Percentiles rank a stretch among this genome's conserved stretches.
These are phyloP conservation scores for Cettia cetti DNA, from an alignment of 2,113 vertebrate genomes.

Conservation along the genomic window DNA sequence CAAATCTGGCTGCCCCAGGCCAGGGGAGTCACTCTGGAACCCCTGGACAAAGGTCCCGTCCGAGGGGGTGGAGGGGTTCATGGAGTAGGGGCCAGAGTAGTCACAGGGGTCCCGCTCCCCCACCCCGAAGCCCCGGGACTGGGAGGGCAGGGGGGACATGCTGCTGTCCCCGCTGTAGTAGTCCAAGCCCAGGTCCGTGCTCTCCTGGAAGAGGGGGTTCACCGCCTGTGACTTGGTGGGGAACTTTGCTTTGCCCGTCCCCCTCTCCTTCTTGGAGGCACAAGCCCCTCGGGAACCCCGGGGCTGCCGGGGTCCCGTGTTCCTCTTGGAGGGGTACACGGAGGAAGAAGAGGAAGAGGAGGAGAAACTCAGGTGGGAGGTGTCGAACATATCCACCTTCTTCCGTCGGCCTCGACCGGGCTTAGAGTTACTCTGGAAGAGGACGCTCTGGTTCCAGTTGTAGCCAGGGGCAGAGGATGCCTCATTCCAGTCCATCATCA, in stretches of 20 bases:
- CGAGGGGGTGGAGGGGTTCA: conserved; percentile 93
- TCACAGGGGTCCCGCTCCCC: conserved; percentile 88
- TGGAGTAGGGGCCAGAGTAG: conserved; percentile 94
- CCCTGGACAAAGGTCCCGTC: conserved; percentile 91
- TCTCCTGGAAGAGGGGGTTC: conserved; percentile 90
- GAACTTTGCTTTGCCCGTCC: conserved; percentile 82
- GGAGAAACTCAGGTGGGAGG: conserved; percentile 80
- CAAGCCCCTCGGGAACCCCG: conserved; percentile 86
- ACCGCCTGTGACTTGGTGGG: conserved; percentile 78
- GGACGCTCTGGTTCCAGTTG: conserved; percentile 98
- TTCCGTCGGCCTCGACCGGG: conserved; percentile 91
- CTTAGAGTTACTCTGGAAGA: conserved; percentile 94
- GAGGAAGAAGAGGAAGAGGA: conserved; percentile 87
- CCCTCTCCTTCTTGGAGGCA: conserved; percentile 88
- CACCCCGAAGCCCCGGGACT: conserved; percentile 86
- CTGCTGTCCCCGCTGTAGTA: conserved; percentile 98
- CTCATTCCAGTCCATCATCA: conserved; percentile 99
- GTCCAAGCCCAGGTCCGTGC: conserved; percentile 85
- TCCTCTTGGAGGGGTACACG: conserved; percentile 87
- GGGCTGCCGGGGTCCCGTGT: conserved; percentile 83
- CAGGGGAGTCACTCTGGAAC: conserved; percentile 92
- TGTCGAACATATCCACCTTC: conserved; percentile 88
- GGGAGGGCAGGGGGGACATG: conserved; percentile 92
- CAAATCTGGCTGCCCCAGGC: conserved; percentile 81
- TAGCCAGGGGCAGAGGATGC: conserved; percentile 90